Percentiles rank a stretch among this genome's conserved stretches.
Evolutionary conservation across 2,888 invertebrate species (phyloP).

Genomic region (Siphlonurus alternatus): DNA sequence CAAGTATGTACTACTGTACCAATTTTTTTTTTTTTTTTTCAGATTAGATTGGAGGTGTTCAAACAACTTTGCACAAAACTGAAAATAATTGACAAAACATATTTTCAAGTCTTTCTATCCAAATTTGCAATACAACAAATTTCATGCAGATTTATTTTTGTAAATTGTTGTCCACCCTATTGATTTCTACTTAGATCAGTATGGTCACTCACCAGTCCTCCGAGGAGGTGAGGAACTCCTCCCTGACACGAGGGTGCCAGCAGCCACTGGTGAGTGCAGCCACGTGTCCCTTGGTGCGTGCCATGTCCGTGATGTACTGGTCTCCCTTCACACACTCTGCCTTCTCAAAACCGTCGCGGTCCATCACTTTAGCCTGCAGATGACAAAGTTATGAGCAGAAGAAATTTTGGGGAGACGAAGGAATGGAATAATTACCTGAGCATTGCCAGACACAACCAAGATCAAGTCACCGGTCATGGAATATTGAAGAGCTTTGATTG

Average conservation of each 20-base stretch:
- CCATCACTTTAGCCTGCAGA: conserved; percentile 65
- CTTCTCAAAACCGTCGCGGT: conserved; percentile 85
- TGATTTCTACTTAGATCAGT: no score
- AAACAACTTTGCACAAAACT: no score
- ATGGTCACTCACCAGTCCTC: conserved; percentile 71
- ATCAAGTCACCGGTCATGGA: conserved; percentile 88
- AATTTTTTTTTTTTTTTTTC: no score
- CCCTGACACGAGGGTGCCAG: conserved; percentile 83
- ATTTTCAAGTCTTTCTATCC: no score
- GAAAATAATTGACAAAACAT: no score
- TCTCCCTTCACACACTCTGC: conserved; percentile 89
- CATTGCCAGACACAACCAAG: conserved; percentile 79
- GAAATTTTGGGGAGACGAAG: no score
- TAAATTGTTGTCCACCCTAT: no score
- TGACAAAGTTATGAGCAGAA: neutral
- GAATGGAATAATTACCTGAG: conserved; percentile 34
- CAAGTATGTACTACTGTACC: no score
- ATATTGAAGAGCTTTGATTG: conserved; percentile 77
- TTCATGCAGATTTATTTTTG: no score
- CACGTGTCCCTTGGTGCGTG: conserved; percentile 85
- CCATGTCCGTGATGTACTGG: conserved; percentile 90
- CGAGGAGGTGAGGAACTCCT: conserved; percentile 89
- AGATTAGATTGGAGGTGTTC: no score
- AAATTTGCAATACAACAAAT: no score
- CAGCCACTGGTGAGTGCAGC: conserved; percentile 76